These are phyloP conservation scores for Edolisoma coerulescens DNA, from an alignment of 2,113 vertebrate species.

Conservation along the genomic window DNA sequence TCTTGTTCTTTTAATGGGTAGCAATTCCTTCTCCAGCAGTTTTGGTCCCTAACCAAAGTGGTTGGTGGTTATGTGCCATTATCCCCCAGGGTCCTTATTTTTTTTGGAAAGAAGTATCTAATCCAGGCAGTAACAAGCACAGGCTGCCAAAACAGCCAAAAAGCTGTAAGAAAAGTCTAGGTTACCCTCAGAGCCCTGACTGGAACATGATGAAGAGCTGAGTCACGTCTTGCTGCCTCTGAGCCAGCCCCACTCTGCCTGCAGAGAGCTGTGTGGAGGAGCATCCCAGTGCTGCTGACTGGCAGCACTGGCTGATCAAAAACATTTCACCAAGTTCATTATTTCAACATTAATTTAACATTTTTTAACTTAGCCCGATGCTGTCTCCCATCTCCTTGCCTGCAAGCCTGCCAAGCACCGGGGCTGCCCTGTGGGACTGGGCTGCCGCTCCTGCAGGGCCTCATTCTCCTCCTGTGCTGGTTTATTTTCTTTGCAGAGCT, in stretches of 20 bases:
- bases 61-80: not conserved
- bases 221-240: not conserved
- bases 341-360: not conserved
- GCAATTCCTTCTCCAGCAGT: not conserved
- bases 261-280: not conserved
- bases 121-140: not conserved
- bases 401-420: accelerated
- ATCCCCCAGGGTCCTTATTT: not conserved
- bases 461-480: not conserved
- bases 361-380: not conserved
- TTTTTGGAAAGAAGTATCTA: not conserved
- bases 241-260: not conserved
- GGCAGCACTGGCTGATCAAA: accelerated
- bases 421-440: not conserved
- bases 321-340: not conserved
- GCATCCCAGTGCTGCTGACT: not conserved
- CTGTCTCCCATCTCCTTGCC: not conserved
- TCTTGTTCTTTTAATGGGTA: not conserved
- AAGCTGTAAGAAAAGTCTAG: not conserved
- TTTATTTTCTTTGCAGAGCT: not conserved
- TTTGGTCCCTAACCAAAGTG: not conserved
- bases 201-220: not conserved
- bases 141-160: not conserved
- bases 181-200: not conserved
- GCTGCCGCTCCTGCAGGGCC: not conserved